Base-by-base conservation (phyloP, 2,888 invertebrate species). In the Cheilosia grossa region DNA sequence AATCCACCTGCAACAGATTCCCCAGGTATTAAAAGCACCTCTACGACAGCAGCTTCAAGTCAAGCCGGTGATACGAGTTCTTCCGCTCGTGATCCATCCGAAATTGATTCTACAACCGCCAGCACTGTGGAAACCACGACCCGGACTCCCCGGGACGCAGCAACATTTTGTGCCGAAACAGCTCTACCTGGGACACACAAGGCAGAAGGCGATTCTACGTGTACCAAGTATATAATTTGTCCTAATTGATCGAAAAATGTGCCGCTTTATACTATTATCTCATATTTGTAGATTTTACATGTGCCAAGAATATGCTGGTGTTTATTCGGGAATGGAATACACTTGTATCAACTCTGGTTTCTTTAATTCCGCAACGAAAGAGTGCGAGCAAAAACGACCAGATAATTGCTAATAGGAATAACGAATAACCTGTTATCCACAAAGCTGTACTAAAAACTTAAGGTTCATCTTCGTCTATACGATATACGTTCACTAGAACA, bases 121-220 rank as follows among this genome's bases (percentile, higher is more conserved):
- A 4, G 15, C 3, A 15, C 44, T 7, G 7, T 6, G 0, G 30
- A 33, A 37, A 63, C 59, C 19, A 42, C 27, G 24, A 69, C 67
- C 10, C 44, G 17, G 21, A 40, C 19, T 3, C 82, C 86, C 15
- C 74, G 70, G 10, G 81, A 86, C 67, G 75, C 82, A 1, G 49
- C 47, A 17, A 51, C 66, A 2, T 56, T 87, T 53, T 88, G 88
- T 44, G 53, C 51, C 9, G 81, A 87, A 4, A 81, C 40, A 6
- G 82, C 54, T 7, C 15, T 13, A 7, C 17, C 42, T 47, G 87
- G 87, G 9, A 58, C 40, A 1, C 87, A 40, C 64, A 67, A 53
- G 15, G 73, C 80, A 0, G 85, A 83, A 27, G 80, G 67, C 9
- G 88, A 88, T 64, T 59, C 69, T 0, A 83, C 86, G 0, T 88